These are phyloP conservation scores for Cylindroiulus punctatus DNA, from an alignment of 2,888 invertebrate genomes.

Conservation along the genomic window DNA sequence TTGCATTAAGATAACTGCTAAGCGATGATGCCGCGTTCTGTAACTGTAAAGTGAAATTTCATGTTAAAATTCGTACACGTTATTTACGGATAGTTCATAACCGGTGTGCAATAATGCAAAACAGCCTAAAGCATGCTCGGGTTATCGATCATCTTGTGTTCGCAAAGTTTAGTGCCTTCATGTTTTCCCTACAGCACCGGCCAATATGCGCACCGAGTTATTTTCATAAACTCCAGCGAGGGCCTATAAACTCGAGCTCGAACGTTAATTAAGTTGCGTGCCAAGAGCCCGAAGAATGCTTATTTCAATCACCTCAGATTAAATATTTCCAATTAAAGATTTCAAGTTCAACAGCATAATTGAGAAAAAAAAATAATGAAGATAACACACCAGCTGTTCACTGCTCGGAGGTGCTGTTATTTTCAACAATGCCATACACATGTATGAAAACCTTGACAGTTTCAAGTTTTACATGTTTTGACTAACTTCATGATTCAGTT, in stretches of 20 bases:
- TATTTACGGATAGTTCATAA: no score
- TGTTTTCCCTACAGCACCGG: background rate
- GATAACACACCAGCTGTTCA: background rate
- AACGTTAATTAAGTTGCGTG: background rate
- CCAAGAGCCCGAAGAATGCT: background rate
- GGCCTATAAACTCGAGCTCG: background rate
- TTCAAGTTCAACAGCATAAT: background rate
- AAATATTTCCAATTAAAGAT: background rate
- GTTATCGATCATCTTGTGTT: constrained; percentile 5
- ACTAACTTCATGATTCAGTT: background rate
- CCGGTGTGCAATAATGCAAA: no score
- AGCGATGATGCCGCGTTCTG: no score
- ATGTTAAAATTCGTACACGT: no score
- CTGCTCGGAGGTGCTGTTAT: no score
- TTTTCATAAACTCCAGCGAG: background rate
- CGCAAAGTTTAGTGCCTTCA: constrained; percentile 38
- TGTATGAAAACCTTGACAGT: background rate
- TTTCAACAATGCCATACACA: no score
- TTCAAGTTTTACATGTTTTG: background rate
- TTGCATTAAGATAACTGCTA: no score
- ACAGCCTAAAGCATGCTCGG: background rate
- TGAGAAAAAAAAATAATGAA: background rate
- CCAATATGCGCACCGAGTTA: background rate
- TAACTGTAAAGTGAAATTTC: no score
- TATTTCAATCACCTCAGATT: background rate